Evolutionary conservation across 2,888 invertebrate genomes (phyloP).

Genomic region (Ariolimax columbianus): DNA sequence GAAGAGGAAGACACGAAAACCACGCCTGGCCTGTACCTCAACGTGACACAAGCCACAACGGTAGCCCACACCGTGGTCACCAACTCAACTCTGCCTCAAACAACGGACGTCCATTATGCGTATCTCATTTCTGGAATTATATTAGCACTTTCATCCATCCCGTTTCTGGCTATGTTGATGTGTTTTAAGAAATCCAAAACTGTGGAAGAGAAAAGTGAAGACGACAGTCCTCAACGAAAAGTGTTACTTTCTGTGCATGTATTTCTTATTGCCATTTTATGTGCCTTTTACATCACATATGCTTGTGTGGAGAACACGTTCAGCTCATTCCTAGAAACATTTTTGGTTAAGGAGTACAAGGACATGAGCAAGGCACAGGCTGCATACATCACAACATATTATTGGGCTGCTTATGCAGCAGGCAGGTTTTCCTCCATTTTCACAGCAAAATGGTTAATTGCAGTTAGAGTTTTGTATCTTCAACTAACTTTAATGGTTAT

Average conservation of each 20-base stretch:
- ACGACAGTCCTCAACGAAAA: neutral
- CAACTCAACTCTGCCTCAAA: conserved; percentile 37
- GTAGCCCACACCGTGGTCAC: neutral
- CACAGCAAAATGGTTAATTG: conserved; percentile 72
- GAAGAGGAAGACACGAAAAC: neutral
- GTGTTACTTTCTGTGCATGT: conserved; percentile 56
- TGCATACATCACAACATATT: conserved; percentile 75
- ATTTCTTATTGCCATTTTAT: conserved; percentile 69
- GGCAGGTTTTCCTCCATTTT: conserved; percentile 76
- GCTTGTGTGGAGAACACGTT: conserved; percentile 77
- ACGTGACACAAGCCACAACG: neutral
- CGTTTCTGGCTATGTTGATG: conserved; percentile 52
- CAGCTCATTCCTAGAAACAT: conserved; percentile 75
- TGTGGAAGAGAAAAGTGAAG: neutral
- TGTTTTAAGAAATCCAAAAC: conserved; percentile 43
- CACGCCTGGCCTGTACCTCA: neutral
- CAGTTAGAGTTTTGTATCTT: conserved; percentile 59
- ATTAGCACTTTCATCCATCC: conserved; percentile 50
- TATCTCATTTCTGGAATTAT: conserved; percentile 59
- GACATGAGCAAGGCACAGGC: conserved; percentile 73
- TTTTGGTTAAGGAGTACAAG: conserved; percentile 71
- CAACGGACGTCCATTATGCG: conserved; percentile 52
- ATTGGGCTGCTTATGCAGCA: conserved; percentile 78
- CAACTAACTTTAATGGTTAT: conserved; percentile 6
- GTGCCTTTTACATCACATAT: conserved; percentile 75